Percentiles rank a stretch among this genome's conserved stretches.
Conservation (phyloP, 2,113 vertebrate species). For the Ciconia stormi region DNA sequence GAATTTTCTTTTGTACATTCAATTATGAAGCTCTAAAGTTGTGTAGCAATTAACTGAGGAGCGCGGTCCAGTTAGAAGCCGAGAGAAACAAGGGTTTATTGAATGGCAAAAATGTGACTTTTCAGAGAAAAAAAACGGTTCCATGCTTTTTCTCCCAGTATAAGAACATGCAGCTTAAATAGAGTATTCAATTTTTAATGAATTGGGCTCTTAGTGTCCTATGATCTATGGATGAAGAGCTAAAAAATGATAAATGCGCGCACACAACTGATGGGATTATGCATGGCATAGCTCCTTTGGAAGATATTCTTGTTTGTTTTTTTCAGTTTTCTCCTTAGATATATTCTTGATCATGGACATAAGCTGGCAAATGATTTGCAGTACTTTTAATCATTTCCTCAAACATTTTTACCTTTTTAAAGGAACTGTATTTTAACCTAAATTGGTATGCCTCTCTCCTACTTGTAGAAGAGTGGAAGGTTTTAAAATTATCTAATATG, state of each 20-base stretch:
- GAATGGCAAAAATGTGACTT: slow-evolving; percentile 51
- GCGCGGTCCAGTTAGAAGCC: slow-evolving; percentile 18
- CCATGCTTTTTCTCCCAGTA: slow-evolving; percentile 12
- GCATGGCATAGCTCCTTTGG: neutral
- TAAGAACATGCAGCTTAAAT: slow-evolving; percentile 50
- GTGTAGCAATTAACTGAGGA: slow-evolving; percentile 6
- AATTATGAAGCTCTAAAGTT: neutral
- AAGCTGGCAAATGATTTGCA: slow-evolving; percentile 40
- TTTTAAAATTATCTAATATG: slow-evolving; percentile 25
- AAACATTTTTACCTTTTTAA: slow-evolving; percentile 45
- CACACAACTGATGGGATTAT: neutral
- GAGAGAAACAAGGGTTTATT: slow-evolving; percentile 38
- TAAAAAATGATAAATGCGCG: slow-evolving; percentile 46
- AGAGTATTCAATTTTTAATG: slow-evolving; percentile 69
- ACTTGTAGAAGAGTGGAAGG: slow-evolving; percentile 11
- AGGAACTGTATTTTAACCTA: slow-evolving; percentile 37
- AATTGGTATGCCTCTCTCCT: slow-evolving; percentile 30
- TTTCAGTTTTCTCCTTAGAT: neutral
- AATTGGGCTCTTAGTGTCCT: slow-evolving; percentile 63
- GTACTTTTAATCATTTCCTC: neutral
- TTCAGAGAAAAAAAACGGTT: neutral
- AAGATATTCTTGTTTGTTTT: neutral
- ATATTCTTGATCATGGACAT: neutral
- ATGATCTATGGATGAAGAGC: slow-evolving; percentile 53
- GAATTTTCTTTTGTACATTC: neutral